Base-by-base conservation (phyloP, 37 sponge, comb jelly and placozoan species). In the Ianthella basta region DNA sequence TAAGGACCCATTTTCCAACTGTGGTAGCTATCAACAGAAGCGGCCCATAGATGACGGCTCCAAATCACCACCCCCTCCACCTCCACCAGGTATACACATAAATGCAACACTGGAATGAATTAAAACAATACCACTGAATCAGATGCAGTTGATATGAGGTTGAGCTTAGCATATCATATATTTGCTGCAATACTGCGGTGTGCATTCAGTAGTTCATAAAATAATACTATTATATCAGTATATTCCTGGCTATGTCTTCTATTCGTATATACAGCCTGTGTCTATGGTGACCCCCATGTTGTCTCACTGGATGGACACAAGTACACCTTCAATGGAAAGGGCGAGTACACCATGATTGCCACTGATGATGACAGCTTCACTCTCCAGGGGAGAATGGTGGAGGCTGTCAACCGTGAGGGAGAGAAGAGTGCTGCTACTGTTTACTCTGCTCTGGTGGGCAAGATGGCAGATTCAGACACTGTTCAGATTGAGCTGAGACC, bases 281-380 rank as follows among this genome's bases (percentile, higher is more conserved):
- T 56, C 21, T 61, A n/a, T 59, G 90, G 90, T 0, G 90, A 90
- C 70, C 90, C 90, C 53, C 90, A 90, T 38, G 33, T 90, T 54
- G 59, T 86, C 3, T 86, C 90, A 55, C 82, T 86, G 35, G 90
- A 90, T 77, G 90, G 90, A n/a, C 57, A 79, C 39, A 34, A 86
- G 83, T 90, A 90, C 83, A 90, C 90, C 16, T 90, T 90, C 68
- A 90, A 90, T 86, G 90, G 90, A 15, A 82, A 82, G 39, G 90
- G 90, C 82, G 90, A 90, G 59, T 90, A 64, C 55, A 82, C 44
- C 15, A 59, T 90, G 37, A 77, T 86, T 54, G 65, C 82, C 23
- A 82, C 83, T 14, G 25, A 20, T 0, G 83, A 90, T 38, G 68
- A 56, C 41, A 53, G 24, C 8, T 82, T 89, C 65, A 72, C 75